Conservation (phyloP, 2,888 invertebrate genomes). For the Meganola albula region DNA sequence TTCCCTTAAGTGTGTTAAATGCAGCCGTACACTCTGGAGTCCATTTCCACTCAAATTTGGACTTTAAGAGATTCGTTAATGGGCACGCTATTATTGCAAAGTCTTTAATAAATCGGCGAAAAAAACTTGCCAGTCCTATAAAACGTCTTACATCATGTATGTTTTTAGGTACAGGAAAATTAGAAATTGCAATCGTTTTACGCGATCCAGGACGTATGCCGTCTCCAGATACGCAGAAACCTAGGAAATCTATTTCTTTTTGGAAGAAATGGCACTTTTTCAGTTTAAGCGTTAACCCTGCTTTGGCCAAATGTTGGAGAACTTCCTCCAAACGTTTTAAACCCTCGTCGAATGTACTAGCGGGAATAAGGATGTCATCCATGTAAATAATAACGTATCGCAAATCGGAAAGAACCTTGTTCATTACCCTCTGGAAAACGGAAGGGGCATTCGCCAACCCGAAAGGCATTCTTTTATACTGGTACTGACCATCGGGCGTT, state of each 20-base stretch:
- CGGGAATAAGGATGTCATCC: not conserved
- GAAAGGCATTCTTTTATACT: not conserved
- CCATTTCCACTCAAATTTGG: slow-evolving; percentile 9
- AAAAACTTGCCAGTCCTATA: slow-evolving; percentile 1
- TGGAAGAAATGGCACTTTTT: not conserved
- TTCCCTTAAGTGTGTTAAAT: slow-evolving; percentile 6
- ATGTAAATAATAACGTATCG: not conserved
- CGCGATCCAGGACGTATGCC: not conserved
- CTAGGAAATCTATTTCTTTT: not conserved
- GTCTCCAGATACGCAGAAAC: not conserved
- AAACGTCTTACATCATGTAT: not conserved
- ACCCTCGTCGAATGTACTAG: not conserved
- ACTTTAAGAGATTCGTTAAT: slow-evolving; percentile 6
- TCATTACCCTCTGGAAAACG: not conserved
- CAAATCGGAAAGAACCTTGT: not conserved
- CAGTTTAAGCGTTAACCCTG: not conserved
- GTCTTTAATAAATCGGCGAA: not conserved
- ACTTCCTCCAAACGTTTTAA: not conserved
- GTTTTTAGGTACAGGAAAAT: not conserved
- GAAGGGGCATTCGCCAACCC: not conserved
- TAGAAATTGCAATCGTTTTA: not conserved
- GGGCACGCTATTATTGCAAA: slow-evolving; percentile 4
- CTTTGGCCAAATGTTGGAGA: not conserved
- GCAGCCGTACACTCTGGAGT: not conserved
- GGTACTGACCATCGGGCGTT: not conserved